These are phyloP conservation scores for Dromas ardeola DNA, from an alignment of 2,113 vertebrate species.

Conservation along the genomic window DNA sequence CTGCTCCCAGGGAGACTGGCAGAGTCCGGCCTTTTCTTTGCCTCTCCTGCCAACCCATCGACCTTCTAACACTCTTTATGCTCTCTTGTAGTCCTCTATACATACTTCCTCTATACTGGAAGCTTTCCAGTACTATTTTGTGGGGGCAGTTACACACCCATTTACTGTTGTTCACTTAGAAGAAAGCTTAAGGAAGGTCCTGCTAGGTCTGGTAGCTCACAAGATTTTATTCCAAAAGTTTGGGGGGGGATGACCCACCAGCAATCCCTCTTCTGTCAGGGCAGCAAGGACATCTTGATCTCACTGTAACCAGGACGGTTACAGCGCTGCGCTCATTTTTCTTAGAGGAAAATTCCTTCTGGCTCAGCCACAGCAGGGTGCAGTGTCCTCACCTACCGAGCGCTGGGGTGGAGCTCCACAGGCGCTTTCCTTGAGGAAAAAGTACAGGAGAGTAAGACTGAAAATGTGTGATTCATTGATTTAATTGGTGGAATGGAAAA, in stretches of 20 bases:
- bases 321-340: not conserved
- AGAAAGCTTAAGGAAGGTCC: not conserved
- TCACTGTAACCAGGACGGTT: not conserved
- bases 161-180: not conserved
- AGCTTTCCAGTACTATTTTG: not conserved
- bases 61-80: not conserved
- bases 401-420: not conserved
- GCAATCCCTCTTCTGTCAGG: not conserved
- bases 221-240: not conserved
- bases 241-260: fast-evolving
- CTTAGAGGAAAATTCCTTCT: not conserved
- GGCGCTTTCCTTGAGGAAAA: not conserved
- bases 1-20: not conserved
- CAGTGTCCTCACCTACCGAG: not conserved
- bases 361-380: not conserved
- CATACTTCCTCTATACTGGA: too few species aligned
- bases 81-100: not conserved
- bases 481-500: not conserved
- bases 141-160: fast-evolving
- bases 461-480: not conserved
- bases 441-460: not conserved
- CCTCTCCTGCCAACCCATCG: not conserved
- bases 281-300: not conserved
- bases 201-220: not conserved
- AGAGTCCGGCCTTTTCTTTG: not conserved